Evolutionary conservation across 2,888 invertebrate genomes (phyloP).

Genomic region (Tineola bisselliella): DNA sequence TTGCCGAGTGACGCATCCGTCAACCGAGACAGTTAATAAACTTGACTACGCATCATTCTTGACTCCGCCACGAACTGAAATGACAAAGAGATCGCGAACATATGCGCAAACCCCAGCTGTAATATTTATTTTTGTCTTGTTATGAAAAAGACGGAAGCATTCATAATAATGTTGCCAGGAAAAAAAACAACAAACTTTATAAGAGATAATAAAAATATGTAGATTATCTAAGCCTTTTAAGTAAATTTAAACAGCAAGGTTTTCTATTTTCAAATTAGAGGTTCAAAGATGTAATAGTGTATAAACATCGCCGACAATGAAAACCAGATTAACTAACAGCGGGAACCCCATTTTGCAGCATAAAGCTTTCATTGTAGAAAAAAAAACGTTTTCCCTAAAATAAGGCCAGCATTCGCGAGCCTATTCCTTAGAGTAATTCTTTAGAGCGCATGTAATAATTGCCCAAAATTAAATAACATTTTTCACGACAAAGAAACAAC

Average conservation of each 20-base stretch:
- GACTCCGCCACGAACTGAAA: slow-evolving; percentile 24
- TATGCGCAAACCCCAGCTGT: slow-evolving; percentile 13
- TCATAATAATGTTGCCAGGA: neutral
- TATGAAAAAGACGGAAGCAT: neutral
- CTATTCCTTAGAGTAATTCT: slow-evolving; percentile 64
- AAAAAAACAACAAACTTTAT: neutral
- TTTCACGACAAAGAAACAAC: slow-evolving; percentile 59
- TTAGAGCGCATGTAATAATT: slow-evolving; percentile 65
- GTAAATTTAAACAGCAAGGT: neutral
- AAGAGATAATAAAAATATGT: neutral
- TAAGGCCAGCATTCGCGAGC: slow-evolving; percentile 49
- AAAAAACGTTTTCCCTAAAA: slow-evolving; percentile 39
- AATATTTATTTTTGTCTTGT: neutral
- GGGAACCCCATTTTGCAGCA: slow-evolving; percentile 47
- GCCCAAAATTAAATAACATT: slow-evolving; percentile 63
- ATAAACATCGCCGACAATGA: slow-evolving; percentile 24
- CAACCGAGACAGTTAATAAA: slow-evolving; percentile 58
- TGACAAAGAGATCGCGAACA: slow-evolving; percentile 19
- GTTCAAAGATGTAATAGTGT: slow-evolving; percentile 24
- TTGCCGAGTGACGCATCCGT: slow-evolving; percentile 42
- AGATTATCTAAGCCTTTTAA: neutral
- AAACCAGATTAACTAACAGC: slow-evolving; percentile 46
- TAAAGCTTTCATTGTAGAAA: slow-evolving; percentile 51
- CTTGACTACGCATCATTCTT: slow-evolving; percentile 29
- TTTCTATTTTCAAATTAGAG: slow-evolving; percentile 12